phyloP scores from a whole-genome alignment of 1,140 invertebrate genomes.

The Dicyema japonicum region DNA sequence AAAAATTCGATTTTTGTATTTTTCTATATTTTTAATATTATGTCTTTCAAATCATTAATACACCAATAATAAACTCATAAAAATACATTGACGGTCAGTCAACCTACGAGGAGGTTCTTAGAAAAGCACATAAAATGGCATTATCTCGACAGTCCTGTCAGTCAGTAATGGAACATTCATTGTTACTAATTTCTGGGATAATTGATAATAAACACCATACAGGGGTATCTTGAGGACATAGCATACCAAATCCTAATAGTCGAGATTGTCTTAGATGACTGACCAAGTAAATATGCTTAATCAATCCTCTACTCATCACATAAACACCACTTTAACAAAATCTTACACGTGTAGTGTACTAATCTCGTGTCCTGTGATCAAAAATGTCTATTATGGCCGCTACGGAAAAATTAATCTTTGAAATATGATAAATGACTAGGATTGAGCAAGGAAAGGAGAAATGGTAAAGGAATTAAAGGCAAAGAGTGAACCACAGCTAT shows the following conservation, averaged over 20 bases:
- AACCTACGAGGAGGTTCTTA: conserved; percentile 73
- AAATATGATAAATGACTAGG: conserved; percentile 32
- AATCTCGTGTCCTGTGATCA: conserved; percentile 88
- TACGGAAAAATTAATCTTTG: conserved; percentile 96
- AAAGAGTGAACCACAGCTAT: conserved; percentile 72
- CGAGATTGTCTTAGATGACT: conserved; percentile 82
- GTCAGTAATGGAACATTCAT: conserved; percentile 99
- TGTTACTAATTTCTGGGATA: conserved; percentile 49
- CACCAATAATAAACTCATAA: too few species aligned
- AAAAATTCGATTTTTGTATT: background rate
- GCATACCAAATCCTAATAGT: conserved; percentile 81
- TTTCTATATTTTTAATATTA: background rate
- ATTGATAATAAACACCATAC: conserved; percentile 34
- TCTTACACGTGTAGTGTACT: conserved; percentile 95
- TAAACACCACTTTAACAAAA: conserved; percentile 43
- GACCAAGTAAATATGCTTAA: conserved; percentile 95
- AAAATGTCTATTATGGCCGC: conserved; percentile 99
- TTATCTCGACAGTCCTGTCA: conserved; percentile 92
- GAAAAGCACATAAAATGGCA: conserved; percentile 84
- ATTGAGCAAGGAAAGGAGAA: conserved; percentile 97
- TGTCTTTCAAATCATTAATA: too few species aligned
- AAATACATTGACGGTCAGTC: conserved; percentile 7
- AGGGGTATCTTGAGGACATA: conserved; percentile 94
- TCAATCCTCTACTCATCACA: conserved; percentile 40
- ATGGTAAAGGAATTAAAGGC: conserved; percentile 90